Evolutionary conservation across 2,113 vertebrate genomes (phyloP).

Genomic region (Thermophis baileyi): DNA sequence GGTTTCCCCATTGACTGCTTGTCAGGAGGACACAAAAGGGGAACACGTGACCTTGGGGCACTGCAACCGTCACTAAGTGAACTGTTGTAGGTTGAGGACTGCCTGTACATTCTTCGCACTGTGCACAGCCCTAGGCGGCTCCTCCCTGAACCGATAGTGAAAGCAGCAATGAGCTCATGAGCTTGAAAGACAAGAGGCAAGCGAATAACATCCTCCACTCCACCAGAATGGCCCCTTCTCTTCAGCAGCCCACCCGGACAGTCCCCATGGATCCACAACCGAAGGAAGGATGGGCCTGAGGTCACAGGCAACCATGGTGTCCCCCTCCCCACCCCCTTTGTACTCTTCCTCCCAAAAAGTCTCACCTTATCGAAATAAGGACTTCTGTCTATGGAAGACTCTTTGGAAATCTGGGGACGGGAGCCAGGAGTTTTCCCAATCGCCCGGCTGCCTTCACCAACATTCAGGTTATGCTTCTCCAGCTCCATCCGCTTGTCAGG

Average conservation of each 20-base stretch:
- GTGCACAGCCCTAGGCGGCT: not conserved
- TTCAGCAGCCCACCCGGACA: not conserved
- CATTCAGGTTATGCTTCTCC: conserved; percentile 79
- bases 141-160: accelerated
- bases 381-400: conserved; percentile 87
- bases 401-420: conserved; percentile 91
- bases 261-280: not conserved
- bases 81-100: too few relatives aligned
- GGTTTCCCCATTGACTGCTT: too few relatives aligned
- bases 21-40: too few relatives aligned
- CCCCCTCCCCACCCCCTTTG: not conserved
- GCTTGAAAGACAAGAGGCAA: not conserved
- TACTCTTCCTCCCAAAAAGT: not conserved
- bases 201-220: accelerated
- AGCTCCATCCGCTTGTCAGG: conserved; percentile 90
- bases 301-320: not conserved
- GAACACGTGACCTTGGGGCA: too few relatives aligned
- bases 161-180: not conserved
- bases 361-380: conserved; percentile 92
- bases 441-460: conserved; percentile 85
- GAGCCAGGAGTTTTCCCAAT: conserved; percentile 85
- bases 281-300: not conserved
- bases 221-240: not conserved
- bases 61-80: too few relatives aligned
- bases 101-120: not conserved